Evolutionary conservation across 2,113 vertebrate species (phyloP), one percentile per base, ranked within the genome.

Genomic region (Chaenogobius annularis): DNA sequence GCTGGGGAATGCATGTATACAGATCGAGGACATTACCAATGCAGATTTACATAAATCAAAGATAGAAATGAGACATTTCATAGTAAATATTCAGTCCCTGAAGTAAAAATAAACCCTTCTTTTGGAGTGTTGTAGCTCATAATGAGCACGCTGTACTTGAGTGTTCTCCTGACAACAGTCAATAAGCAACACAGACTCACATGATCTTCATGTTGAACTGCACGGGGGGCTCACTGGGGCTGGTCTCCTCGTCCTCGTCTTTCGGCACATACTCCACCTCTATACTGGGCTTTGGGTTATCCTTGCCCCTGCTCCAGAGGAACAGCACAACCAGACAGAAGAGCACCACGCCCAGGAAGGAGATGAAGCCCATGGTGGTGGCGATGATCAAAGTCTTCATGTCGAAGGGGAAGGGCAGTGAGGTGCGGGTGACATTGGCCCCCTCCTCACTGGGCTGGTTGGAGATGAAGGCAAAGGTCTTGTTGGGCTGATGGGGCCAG

Each of bases 191-290:
- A 59, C 67, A 58, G 78, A 50, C 65, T 96, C 91, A 99, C 85
- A 99, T 98, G 95, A 99, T 98, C 92, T 99, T 99, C 97, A 99
- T 99, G 88, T 98, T 98, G 94, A 99, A 98, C 86, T 98, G 98
- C 77, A 96, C 93, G 0, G 97, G 95, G 0, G 95, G 94, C 0
- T 98, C 96, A 0, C 94, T 93, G 0, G 96, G 95, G 80, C 93
- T 94, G 74, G 92, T 92, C 77, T 97, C 95, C 81, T 96, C 96
- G 0, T 93, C 93, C 0, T 99, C 98, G 0, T 96, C 95, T 88
- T 96, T 98, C 26, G 96, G 97, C 87, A 98, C 96, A 0, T 98
- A 99, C 86, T 99, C 98, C 0, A 98, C 97, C 67, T 98, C 97
- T 46, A 98, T 98, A 86, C 96, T 99, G 91, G 97, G 95, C 92